A percentile compares a stretch with the other conserved stretches of the same genome.
These are phyloP conservation scores for Eupithecia inturbata DNA, from an alignment of 2,888 invertebrate species.

Conservation along the genomic window DNA sequence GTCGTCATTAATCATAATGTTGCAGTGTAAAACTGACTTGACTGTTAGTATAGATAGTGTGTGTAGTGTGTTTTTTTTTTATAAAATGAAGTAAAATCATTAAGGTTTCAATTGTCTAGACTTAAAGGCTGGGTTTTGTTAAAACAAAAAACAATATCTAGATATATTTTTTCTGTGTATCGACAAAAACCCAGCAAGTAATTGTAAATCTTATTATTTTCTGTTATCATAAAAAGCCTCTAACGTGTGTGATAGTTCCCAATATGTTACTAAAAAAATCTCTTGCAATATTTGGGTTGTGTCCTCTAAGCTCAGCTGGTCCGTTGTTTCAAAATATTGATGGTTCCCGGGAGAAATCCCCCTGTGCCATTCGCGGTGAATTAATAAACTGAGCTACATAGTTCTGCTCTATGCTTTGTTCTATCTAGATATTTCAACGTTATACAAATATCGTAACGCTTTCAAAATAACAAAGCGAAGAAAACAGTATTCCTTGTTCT, in stretches of 20 bases:
- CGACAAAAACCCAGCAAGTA: not conserved
- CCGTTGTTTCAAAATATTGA: slow-evolving; percentile 24
- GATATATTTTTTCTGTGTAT: not conserved
- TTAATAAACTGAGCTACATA: slow-evolving; percentile 19
- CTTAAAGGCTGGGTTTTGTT: not conserved
- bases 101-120: not conserved
- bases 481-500: too few relatives aligned
- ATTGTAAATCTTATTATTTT: not conserved
- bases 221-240: not conserved
- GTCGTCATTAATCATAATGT: too few relatives aligned
- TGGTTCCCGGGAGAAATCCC: slow-evolving; percentile 27
- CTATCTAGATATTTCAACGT: not conserved
- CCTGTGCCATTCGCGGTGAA: slow-evolving; percentile 13
- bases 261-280: slow-evolving; percentile 10
- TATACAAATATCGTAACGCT: not conserved
- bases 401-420: slow-evolving; percentile 9
- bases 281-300: slow-evolving; percentile 11
- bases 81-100: too few relatives aligned
- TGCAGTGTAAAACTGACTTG: too few relatives aligned
- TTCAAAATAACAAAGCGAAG: not conserved
- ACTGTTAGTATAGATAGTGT: too few relatives aligned
- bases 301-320: slow-evolving; percentile 15
- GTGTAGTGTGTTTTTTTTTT: too few relatives aligned
- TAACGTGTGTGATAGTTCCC: not conserved
- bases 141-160: not conserved